phyloP scores from a whole-genome alignment of 2,113 vertebrate species.

The Chrysemys picta region DNA sequence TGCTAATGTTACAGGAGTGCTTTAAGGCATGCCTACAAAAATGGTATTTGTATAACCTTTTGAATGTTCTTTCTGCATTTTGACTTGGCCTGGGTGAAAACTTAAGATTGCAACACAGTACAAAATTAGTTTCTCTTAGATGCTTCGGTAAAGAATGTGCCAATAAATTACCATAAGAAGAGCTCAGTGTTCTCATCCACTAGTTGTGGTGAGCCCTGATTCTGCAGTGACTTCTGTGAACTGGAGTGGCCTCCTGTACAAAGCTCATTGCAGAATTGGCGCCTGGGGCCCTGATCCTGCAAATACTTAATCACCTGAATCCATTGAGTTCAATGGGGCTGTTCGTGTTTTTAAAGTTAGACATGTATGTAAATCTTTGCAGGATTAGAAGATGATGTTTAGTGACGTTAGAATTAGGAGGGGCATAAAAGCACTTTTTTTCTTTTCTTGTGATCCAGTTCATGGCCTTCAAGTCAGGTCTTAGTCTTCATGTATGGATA shows the following conservation, averaged over 20 bases:
- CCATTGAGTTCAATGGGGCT: neutral
- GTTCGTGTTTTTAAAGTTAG: neutral
- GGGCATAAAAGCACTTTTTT: neutral
- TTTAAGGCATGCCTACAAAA: accelerated
- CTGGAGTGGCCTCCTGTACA: neutral
- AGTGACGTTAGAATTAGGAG: neutral
- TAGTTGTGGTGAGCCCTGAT: neutral
- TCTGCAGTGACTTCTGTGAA: neutral
- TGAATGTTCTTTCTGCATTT: neutral
- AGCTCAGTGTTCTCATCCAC: neutral
- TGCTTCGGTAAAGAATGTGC: neutral
- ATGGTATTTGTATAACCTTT: neutral
- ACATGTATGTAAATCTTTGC: neutral
- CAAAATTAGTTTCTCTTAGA: neutral
- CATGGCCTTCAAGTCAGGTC: neutral
- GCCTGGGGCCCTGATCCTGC: neutral
- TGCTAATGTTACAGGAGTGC: accelerated
- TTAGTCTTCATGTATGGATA: neutral
- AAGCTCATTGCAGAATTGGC: neutral
- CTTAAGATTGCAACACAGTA: neutral
- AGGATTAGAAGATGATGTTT: neutral
- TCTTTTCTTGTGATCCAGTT: neutral
- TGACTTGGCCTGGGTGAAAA: neutral
- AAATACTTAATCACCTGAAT: neutral
- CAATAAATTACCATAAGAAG: neutral